Evolutionary conservation across 2,888 invertebrate species (phyloP), one percentile per base, ranked within the genome.

Genomic region (Mongoloraphidia duomilia): DNA sequence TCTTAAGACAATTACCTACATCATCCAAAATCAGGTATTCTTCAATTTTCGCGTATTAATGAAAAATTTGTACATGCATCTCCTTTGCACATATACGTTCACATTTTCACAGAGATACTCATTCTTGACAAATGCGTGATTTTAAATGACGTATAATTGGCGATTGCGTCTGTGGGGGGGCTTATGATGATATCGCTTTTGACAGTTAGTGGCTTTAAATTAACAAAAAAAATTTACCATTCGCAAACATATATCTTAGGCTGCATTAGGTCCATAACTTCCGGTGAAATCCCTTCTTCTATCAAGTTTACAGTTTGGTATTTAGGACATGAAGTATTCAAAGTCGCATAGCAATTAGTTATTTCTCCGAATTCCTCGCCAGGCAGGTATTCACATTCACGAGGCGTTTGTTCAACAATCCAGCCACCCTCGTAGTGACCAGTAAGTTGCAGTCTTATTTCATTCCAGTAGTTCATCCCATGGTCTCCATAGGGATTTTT

Each of bases 241-340:
- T 75, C 75, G 47, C 70, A 69, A 46, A 73, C 66, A 55, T 64
- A 59, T 52, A 80, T 73, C n/a, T 66, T 62, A 5, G 77, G 77
- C 55, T 69, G 70, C 34, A 69, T 59, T 44, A 63, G 57, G 50
- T 75, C 70, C 44, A 80, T 57, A 17, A 78, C 59, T 49, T 63
- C 56, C 11, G 57, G 53, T 14, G 63, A 54, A 17, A 71, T 57
- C n/a, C 71, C 71, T 55, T 67, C 65, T 9, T 58, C 51, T 4
- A 60, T 38, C 10, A 77, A 58, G 55, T 70, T 59, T 41, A 76
- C 63, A 9, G 59, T 56, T 62, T 78, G 78, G 13, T 57, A 40
- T 61, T 77, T 78, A 11, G 50, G 55, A 56, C 74, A 73, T 8
- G 52, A 52, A 4, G 54, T 39, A 58, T 64, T 77, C 2, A 77